phyloP scores from a whole-genome alignment of 2,113 vertebrate species.

The Capreolus pygargus region DNA sequence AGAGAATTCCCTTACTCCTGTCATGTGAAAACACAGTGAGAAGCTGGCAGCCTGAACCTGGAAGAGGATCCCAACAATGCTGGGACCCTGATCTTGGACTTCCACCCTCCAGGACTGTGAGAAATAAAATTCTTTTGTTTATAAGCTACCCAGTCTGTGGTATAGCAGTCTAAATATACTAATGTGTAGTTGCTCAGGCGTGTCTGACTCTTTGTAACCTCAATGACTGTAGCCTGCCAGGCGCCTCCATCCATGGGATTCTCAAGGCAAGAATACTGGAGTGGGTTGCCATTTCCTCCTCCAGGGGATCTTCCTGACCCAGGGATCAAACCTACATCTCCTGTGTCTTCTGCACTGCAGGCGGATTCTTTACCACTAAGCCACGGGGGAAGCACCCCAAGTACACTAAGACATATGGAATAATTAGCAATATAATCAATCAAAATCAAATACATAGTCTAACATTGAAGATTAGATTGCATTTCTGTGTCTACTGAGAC shows the following conservation, averaged over 20 bases:
- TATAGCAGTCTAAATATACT: not conserved
- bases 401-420: not conserved
- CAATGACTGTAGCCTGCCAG: not conserved
- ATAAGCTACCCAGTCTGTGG: not conserved
- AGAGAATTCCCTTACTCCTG: not conserved
- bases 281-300: not conserved
- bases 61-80: not conserved
- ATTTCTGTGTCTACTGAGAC: not conserved
- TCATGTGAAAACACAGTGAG: not conserved
- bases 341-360: not conserved
- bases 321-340: not conserved
- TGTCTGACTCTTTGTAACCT: not conserved
- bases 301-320: not conserved
- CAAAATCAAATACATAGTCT: not conserved
- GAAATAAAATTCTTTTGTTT: not conserved
- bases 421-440: not conserved
- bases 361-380: not conserved
- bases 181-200: not conserved
- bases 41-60: not conserved
- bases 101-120: not conserved
- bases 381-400: not conserved
- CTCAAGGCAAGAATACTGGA: not conserved
- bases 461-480: not conserved
- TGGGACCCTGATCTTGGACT: not conserved
- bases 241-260: not conserved